These are phyloP conservation scores for Acrossocheilus fasciatus DNA, from an alignment of 2,797 vertebrate genomes.

Conservation along the genomic window DNA sequence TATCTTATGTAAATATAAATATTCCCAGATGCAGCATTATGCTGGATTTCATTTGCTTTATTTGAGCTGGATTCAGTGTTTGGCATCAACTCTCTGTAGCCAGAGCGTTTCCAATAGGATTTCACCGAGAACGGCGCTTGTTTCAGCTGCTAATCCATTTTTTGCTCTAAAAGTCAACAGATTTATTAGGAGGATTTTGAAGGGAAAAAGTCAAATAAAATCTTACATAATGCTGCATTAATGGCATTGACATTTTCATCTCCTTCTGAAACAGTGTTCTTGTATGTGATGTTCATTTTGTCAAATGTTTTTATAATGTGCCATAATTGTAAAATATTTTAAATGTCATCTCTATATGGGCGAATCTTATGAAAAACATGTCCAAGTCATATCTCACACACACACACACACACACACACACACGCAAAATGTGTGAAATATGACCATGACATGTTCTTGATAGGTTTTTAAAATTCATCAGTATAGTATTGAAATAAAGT, in stretches of 20 bases:
- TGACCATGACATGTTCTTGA: background rate
- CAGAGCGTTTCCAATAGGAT: conserved; percentile 19
- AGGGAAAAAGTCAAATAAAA: conserved; percentile 15
- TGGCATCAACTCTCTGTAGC: conserved; percentile 8
- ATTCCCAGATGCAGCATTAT: background rate
- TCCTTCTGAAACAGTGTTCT: conserved; percentile 6
- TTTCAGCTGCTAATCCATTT: conserved; percentile 28
- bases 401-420: background rate
- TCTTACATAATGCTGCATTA: conserved; percentile 5
- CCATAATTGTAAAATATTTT: conserved; percentile 30
- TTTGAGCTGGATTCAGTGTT: conserved; percentile 14
- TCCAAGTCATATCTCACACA: background rate
- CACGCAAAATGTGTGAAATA: background rate
- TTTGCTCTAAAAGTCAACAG: conserved; percentile 45
- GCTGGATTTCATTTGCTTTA: conserved; percentile 21
- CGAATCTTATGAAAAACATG: background rate
- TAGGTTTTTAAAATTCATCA: background rate
- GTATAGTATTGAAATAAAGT: background rate
- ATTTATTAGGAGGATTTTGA: conserved; percentile 40
- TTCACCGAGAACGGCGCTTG: background rate
- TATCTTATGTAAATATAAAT: conserved; percentile 2
- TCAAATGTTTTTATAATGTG: conserved; percentile 11
- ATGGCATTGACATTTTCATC: conserved; percentile 31
- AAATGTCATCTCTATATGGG: background rate
- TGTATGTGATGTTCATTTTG: conserved; percentile 28